Base-by-base conservation (phyloP, 2,888 invertebrate species). In the Drosophila setosimentum region DNA sequence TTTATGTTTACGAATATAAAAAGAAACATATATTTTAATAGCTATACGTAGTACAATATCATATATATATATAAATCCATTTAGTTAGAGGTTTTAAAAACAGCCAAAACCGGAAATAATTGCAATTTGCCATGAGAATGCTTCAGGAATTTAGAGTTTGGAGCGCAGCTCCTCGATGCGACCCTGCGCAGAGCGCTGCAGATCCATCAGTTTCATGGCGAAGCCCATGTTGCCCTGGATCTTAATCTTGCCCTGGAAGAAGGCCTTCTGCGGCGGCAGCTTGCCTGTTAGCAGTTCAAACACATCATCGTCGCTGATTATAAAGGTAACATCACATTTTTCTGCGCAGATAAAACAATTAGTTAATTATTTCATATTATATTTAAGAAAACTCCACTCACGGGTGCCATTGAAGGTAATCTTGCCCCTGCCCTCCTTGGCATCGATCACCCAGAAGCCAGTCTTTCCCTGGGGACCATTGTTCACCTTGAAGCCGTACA, bases 171-270 rank as follows among this genome's bases (percentile, higher is more conserved):
- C 93, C 40, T 96, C 96, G 86, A 97, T 96, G 89, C 96, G 95
- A 48, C 95, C 94, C 5, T 96, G 94, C 0, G 97, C 97, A 8
- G 95, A 95, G 68, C 95, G 95, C 89, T 97, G 97, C 74, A 98
- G 93, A 78, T 97, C 97, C 27, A 97, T 96, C 68, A 99, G 94
- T 92, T 98, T 99, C 97, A 99, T 97, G 2, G 99, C 99, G 50
- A 99, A 94, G 0, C 98, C 98, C 97, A 99, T 98, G 92, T 99
- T 99, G 37, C 99, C 99, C 92, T 98, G 97, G 70, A 99, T 96
- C 94, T 99, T 99, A 67, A 98, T 95, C 93, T 99, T 99, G 21
- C 99, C 99, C 93, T 99, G 97, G 95, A 98, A 98, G 93, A 98
- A 98, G 2, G 98, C 98, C 93, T 98, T 98, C 92, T 99, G 99